Evolutionary conservation across 2,797 vertebrate species (phyloP).

Genomic region (Sebastes itinus): DNA sequence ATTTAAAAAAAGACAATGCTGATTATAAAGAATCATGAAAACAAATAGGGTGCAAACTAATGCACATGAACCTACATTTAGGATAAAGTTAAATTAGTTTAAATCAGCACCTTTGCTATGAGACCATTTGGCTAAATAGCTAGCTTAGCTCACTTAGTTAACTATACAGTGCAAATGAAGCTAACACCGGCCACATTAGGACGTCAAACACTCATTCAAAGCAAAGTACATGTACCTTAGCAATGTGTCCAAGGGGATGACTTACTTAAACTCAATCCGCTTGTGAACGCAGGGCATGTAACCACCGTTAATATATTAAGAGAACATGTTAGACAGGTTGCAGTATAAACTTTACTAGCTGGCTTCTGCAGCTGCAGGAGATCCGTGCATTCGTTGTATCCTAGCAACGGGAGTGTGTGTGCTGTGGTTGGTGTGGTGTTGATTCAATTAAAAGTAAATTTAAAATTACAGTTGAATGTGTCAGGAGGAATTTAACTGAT

Average conservation of each 20-base stretch:
- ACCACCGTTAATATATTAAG: not conserved
- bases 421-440: not conserved
- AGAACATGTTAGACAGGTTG: not conserved
- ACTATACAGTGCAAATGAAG: not conserved
- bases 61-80: not conserved
- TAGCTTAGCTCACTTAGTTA: not conserved
- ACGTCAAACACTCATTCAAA: not conserved
- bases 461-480: not conserved
- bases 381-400: conserved; percentile 54
- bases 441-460: not conserved
- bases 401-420: conserved; percentile 66
- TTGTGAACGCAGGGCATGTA: not conserved
- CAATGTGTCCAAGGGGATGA: conserved; percentile 15
- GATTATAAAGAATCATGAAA: not conserved
- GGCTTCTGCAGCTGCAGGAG: not conserved
- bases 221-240: conserved; percentile 23
- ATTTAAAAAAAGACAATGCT: not conserved
- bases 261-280: conserved; percentile 20
- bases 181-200: not conserved
- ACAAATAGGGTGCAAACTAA: not conserved
- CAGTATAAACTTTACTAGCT: not conserved
- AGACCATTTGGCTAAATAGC: not conserved
- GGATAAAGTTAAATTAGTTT: not conserved
- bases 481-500: rapidly evolving
- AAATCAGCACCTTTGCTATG: not conserved